Conservation (phyloP, 2,888 invertebrate species). For the Blastobasis adustella region DNA sequence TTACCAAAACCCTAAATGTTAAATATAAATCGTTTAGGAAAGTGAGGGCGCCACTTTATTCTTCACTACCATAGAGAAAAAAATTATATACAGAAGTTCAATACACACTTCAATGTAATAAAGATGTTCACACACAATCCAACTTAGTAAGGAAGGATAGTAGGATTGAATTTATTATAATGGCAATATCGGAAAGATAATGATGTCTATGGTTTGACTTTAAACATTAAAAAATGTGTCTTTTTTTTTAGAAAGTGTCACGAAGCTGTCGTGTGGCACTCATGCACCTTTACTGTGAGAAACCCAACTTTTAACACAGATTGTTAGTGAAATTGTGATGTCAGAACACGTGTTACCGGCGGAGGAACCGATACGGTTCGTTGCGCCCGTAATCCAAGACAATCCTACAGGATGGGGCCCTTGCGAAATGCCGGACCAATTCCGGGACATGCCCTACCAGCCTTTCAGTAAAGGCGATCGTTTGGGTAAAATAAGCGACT, state of each 20-base stretch:
- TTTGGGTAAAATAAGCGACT: conserved; percentile 98
- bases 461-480: conserved; percentile 99
- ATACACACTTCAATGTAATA: no score
- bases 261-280: conserved; percentile 56
- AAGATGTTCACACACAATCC: neutral
- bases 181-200: neutral
- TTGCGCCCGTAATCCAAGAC: conserved; percentile 84
- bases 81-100: no score
- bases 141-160: neutral
- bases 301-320: conserved; percentile 15
- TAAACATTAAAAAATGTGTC: no score
- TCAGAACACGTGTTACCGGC: conserved; percentile 71
- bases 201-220: neutral
- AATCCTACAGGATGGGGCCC: conserved; percentile 98
- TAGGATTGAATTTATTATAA: neutral
- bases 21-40: no score
- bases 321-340: conserved; percentile 32
- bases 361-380: conserved; percentile 79
- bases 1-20: no score
- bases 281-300: conserved; percentile 22
- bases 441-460: conserved; percentile 98
- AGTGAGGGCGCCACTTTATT: no score
- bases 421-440: conserved; percentile 93
- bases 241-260: conserved; percentile 35
- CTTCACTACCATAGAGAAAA: no score